A percentile compares a stretch with the other conserved stretches of the same genome.
phyloP scores from a whole-genome alignment of 2,113 vertebrate genomes.

The Oriolus oriolus region DNA sequence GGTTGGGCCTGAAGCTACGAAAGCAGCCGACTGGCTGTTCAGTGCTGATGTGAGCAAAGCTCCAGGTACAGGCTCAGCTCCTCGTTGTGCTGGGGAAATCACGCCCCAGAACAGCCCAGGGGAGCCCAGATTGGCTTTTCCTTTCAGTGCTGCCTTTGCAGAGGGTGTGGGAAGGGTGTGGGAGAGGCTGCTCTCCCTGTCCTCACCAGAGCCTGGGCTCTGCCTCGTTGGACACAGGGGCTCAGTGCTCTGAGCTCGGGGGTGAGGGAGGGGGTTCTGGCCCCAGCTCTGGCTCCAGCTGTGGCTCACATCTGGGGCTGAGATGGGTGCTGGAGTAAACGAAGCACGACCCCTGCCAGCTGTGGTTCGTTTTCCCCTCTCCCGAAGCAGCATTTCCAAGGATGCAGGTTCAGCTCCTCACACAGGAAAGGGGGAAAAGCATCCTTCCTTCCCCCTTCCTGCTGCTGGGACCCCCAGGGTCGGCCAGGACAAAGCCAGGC shows the following conservation, averaged over 20 bases:
- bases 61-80: constrained; percentile 73
- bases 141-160: not conserved
- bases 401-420: not conserved
- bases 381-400: not conserved
- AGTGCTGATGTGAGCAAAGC: constrained; percentile 86
- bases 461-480: not conserved
- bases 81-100: not conserved
- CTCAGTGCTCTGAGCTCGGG: not conserved
- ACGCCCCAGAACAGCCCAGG: not conserved
- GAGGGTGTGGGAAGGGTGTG: not conserved
- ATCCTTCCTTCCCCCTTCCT: rapidly evolving
- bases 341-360: not conserved
- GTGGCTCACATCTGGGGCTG: not conserved
- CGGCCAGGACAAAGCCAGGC: not conserved
- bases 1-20: constrained; percentile 84
- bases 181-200: not conserved
- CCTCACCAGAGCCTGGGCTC: not conserved
- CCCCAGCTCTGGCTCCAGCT: not conserved
- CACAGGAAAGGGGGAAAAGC: not conserved
- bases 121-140: not conserved
- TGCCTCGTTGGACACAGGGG: not conserved
- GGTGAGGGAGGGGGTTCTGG: too few species aligned
- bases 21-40: constrained; percentile 92
- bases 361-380: not conserved
- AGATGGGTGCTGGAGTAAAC: not conserved